A percentile compares a stretch with the other conserved stretches of the same genome.
phyloP scores from a whole-genome alignment of 2,113 vertebrate species.

The Hipposideros armiger region DNA sequence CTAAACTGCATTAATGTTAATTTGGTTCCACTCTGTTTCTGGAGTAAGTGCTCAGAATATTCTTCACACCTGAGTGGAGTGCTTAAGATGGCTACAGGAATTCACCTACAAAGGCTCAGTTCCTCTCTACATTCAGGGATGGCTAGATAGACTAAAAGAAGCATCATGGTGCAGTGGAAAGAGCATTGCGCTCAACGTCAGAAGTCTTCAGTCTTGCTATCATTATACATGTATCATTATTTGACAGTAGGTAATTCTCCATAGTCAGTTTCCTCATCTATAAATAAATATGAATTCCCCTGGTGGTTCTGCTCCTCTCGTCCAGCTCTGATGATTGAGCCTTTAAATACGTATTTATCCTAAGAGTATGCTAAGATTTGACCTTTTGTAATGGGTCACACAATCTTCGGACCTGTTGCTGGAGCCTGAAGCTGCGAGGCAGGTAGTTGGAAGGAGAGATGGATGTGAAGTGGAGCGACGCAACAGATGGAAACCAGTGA shows the following conservation, averaged over 20 bases:
- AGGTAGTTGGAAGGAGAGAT: neutral
- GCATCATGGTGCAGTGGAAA: rapidly evolving
- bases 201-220: neutral
- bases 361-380: neutral
- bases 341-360: neutral
- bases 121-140: neutral
- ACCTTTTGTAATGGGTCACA: neutral
- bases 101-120: neutral
- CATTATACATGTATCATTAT: neutral
- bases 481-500: neutral
- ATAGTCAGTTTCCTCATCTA: neutral
- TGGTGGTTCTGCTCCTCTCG: neutral
- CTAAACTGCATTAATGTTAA: neutral
- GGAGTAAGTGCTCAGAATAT: neutral
- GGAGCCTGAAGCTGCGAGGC: neutral
- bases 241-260: neutral
- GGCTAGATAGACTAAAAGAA: neutral
- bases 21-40: neutral
- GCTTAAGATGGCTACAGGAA: neutral
- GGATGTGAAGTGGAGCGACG: neutral
- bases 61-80: neutral
- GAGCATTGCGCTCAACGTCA: neutral
- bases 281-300: neutral
- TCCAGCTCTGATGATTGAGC: neutral
- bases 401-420: neutral